Percentiles rank a stretch among this genome's conserved stretches.
phyloP scores from a whole-genome alignment of 2,113 vertebrate species.

The Callipepla californica region DNA sequence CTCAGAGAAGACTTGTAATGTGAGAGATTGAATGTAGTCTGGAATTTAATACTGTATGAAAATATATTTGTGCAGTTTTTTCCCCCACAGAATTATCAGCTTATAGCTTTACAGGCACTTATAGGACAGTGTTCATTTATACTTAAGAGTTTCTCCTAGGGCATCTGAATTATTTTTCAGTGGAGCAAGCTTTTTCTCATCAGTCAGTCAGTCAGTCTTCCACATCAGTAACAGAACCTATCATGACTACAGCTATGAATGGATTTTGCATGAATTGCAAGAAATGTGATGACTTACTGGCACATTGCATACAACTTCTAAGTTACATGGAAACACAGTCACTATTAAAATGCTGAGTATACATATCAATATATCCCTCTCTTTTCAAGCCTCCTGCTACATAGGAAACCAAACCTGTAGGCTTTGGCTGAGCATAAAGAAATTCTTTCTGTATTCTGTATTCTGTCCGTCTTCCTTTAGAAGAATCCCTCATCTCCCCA shows the following conservation, averaged over 20 bases:
- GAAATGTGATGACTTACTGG: not conserved
- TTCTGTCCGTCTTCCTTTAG: not conserved
- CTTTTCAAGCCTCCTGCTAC: not conserved
- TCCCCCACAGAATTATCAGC: accelerated
- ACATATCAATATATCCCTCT: not conserved
- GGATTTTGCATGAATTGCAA: not conserved
- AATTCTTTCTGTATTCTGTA: not conserved
- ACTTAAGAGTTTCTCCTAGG: not conserved
- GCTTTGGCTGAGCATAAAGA: not conserved
- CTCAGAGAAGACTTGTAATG: not conserved
- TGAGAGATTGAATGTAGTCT: not conserved
- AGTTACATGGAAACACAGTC: not conserved
- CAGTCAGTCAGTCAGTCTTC: not conserved
- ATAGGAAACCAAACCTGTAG: not conserved
- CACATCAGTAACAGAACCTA: not conserved
- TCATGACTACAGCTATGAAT: not conserved
- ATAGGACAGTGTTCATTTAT: not conserved
- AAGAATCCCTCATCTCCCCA: not conserved
- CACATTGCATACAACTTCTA: not conserved
- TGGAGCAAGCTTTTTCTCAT: not conserved
- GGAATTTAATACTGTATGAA: not conserved
- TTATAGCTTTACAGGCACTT: not conserved
- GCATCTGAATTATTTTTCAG: not conserved
- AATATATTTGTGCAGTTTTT: not conserved
- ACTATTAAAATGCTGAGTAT: not conserved